phyloP scores from a whole-genome alignment of 2,888 invertebrate genomes.

The Aleiodes alternator region DNA sequence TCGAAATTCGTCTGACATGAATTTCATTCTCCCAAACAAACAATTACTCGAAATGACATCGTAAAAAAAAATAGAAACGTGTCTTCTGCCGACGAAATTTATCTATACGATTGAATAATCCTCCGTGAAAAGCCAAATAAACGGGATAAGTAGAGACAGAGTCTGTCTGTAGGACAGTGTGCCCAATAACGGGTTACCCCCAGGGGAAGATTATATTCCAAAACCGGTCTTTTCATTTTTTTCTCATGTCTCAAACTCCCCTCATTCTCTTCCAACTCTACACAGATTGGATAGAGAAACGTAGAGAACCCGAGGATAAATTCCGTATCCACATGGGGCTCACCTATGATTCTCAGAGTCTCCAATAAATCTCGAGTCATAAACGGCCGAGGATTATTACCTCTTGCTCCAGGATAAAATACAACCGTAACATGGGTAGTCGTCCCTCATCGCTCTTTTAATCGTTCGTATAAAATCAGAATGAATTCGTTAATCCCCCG shows the following conservation, averaged over 20 bases:
- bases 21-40: not conserved
- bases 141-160: slow-evolving; percentile 7
- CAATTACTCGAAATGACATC: slow-evolving; percentile 27
- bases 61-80: slow-evolving; percentile 18
- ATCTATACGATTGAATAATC: slow-evolving; percentile 29
- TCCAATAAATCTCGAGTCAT: slow-evolving; percentile 16
- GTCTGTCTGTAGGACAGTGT: slow-evolving; percentile 46
- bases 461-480: not conserved
- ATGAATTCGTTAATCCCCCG: too few species aligned
- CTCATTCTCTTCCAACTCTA: not conserved
- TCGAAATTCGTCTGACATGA: slow-evolving; percentile 11
- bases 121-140: slow-evolving; percentile 8
- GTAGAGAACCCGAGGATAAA: slow-evolving; percentile 18
- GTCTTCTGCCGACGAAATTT: slow-evolving; percentile 9
- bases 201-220: slow-evolving; percentile 45
- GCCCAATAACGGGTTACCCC: slow-evolving; percentile 49
- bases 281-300: slow-evolving; percentile 18
- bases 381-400: not conserved
- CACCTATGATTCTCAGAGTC: slow-evolving; percentile 12
- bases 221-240: slow-evolving; percentile 42
- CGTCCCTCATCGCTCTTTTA: not conserved
- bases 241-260: not conserved
- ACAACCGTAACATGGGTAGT: not conserved
- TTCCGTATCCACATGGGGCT: slow-evolving; percentile 24
- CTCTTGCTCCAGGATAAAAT: not conserved